Conservation (phyloP, 2,113 vertebrate genomes). For the Antechinus stuartii region DNA sequence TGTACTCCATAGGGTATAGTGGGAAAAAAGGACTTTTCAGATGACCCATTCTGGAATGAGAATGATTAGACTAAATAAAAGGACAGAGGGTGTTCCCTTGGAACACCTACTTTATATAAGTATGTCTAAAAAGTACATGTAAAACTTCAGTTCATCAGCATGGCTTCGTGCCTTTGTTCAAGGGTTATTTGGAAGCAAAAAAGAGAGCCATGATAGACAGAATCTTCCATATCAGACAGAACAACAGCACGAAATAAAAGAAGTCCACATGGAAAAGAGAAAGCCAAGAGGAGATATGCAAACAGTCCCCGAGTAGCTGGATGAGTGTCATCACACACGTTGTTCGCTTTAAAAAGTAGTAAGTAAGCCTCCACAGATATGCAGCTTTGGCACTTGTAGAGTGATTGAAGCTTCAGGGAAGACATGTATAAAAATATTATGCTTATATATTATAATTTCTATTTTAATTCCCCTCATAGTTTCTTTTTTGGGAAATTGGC, state of each 20-base stretch:
- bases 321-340: background rate
- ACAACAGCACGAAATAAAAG: constrained; percentile 8
- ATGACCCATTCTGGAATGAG: background rate
- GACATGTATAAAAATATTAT: background rate
- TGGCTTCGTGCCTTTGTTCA: background rate
- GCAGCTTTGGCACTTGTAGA: background rate
- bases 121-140: background rate
- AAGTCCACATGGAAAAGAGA: background rate
- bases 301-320: background rate
- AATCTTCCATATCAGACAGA: constrained; percentile 1
- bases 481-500: constrained; percentile 28
- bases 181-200: background rate
- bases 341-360: background rate
- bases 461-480: background rate
- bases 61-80: constrained; percentile 22
- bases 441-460: background rate
- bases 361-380: background rate
- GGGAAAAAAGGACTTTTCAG: background rate
- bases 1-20: constrained; percentile 28
- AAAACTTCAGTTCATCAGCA: background rate
- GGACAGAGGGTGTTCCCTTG: background rate
- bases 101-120: background rate
- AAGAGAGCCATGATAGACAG: background rate
- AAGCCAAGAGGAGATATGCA: background rate
- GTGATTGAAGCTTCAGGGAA: constrained; percentile 10